Base-by-base conservation (phyloP, 2,888 invertebrate species). In the Tipula confusa region DNA sequence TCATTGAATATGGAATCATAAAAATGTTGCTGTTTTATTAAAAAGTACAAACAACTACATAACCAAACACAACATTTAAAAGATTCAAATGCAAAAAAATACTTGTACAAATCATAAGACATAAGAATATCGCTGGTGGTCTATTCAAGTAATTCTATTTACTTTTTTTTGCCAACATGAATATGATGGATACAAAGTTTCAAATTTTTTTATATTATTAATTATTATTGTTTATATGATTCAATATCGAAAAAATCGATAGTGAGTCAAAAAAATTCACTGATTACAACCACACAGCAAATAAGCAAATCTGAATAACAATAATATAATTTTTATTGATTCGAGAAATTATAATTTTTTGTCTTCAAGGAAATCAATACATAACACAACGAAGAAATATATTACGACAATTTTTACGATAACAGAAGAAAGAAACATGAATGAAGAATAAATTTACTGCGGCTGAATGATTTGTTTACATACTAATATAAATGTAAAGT, bases 191-290 rank as follows among this genome's bases (percentile, higher is more conserved):
- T 64, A 64, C 64, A 64, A 64, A 64, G 24, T 64, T 64, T 9
- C 24, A 64, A 38, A n/a, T 38, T 43, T 15, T 15, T 43, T 64
- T 64, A 24, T 64, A n/a, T n/a, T 64, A 64, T 24, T 24, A 64
- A 64, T 64, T 64, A 64, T 64, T 64, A 64, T 64, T 64, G 64
- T 64, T 64, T 64, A 64, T 64, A 64, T 24, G 24, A 24, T 64
- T 64, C 64, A 24, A 9, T 64, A 64, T 64, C 18, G 64, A 64
- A 64, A 64, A 64, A 64, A 24, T n/a, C n/a, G n/a, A n/a, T n/a
- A n/a, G n/a, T n/a, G n/a, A n/a, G n/a, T n/a, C 64, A 13, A 64
- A 64, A 64, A 48, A 64, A 1, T 9, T 1, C 43, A 43, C n/a
- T 43, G 43, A 43, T 43, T 43, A 18, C 48, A 48, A 48, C 4